Percentiles rank a stretch among this genome's conserved stretches.
Conservation (phyloP, 2,797 vertebrate species). For the Hypotaenidia philippensis region DNA sequence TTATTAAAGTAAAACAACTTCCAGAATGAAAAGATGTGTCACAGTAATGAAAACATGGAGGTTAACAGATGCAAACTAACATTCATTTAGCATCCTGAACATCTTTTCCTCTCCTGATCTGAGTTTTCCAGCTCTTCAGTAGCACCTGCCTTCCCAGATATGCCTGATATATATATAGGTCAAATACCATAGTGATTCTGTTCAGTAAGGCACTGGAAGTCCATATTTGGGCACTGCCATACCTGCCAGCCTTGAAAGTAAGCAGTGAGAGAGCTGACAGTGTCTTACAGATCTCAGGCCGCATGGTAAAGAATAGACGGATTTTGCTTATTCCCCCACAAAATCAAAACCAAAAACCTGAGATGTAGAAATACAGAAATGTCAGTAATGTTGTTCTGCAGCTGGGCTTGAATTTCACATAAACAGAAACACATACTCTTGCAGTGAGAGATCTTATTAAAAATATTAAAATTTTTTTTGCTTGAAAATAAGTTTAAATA, state of each 20-base stretch:
- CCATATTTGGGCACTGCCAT: not conserved
- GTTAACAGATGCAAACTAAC: not conserved
- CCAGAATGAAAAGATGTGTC: not conserved
- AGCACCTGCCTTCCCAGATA: not conserved
- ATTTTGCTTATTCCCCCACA: not conserved
- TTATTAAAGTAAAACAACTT: not conserved
- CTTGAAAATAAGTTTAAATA: not conserved
- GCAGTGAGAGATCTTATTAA: not conserved
- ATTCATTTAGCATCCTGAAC: not conserved
- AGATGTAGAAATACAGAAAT: not conserved
- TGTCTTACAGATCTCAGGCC: not conserved
- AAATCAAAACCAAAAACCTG: not conserved
- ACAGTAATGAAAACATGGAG: not conserved
- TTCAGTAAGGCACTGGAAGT: not conserved
- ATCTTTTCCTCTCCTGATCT: not conserved
- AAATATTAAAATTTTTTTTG: not conserved
- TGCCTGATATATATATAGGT: not conserved
- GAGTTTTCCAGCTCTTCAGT: not conserved
- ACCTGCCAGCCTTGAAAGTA: not conserved
- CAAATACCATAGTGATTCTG: not conserved
- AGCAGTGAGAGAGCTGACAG: not conserved
- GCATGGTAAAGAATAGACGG: not conserved
- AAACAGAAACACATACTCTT: not conserved
- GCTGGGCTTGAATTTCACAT: not conserved
- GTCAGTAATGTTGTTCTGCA: conserved; percentile 1